Evolutionary conservation across 2,113 vertebrate genomes (phyloP).

Genomic region (Aptenodytes patagonicus): DNA sequence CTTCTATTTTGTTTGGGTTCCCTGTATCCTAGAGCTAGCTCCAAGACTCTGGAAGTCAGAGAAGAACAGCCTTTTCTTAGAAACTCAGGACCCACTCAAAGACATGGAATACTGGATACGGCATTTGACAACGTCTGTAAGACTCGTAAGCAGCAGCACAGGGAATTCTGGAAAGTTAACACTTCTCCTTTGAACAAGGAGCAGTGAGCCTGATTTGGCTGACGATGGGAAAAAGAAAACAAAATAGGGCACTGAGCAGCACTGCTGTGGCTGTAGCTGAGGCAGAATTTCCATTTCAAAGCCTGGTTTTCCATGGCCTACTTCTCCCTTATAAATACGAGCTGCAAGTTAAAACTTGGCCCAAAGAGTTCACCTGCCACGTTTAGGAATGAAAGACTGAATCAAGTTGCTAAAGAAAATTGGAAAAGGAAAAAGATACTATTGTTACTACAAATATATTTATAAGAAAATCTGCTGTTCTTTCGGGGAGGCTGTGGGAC

Average conservation of each 20-base stretch:
- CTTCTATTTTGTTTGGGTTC: neutral
- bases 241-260: slow-evolving; percentile 34
- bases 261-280: slow-evolving; percentile 28
- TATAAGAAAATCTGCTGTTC: neutral
- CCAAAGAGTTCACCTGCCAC: neutral
- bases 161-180: slow-evolving; percentile 50
- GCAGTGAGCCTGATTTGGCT: neutral
- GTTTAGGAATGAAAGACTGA: neutral
- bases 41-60: neutral
- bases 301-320: slow-evolving; percentile 31
- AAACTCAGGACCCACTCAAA: slow-evolving; percentile 4
- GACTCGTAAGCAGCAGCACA: neutral
- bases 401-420: neutral
- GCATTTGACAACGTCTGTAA: neutral
- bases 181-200: slow-evolving; percentile 34
- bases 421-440: neutral
- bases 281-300: slow-evolving; percentile 66
- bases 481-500: neutral
- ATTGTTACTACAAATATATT: neutral
- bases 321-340: slow-evolving; percentile 19
- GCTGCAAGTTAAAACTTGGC: slow-evolving; percentile 37
- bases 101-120: neutral
- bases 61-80: slow-evolving; percentile 30
- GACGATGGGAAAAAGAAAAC: slow-evolving; percentile 33
- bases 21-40: neutral